A percentile compares a stretch with the other conserved stretches of the same genome.
Conservation (phyloP, 2,113 vertebrate genomes). For the Seriola dumerili region DNA sequence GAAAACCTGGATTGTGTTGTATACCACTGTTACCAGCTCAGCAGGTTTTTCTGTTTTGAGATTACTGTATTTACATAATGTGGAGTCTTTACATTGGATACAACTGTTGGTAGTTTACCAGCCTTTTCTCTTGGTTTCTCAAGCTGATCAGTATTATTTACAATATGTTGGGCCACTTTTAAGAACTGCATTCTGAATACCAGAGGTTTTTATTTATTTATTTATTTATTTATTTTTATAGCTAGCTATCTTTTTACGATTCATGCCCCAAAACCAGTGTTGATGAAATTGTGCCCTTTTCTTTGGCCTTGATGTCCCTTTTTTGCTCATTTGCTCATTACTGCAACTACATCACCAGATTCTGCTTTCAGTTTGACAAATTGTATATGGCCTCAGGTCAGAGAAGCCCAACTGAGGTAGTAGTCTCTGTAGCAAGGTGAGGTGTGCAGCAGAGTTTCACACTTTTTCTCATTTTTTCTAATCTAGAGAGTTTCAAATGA, state of each 20-base stretch:
- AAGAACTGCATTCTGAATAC: background rate
- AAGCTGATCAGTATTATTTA: constrained; percentile 1
- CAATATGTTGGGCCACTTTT: background rate
- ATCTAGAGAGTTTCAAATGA: background rate
- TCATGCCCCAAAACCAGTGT: background rate
- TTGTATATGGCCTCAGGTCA: constrained; percentile 9
- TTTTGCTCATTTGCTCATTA: background rate
- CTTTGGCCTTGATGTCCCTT: background rate
- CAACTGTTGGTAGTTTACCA: background rate
- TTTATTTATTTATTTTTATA: no score
- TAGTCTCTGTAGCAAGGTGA: background rate
- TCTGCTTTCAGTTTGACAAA: background rate
- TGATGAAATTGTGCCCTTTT: background rate
- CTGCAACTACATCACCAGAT: background rate
- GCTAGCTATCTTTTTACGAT: background rate
- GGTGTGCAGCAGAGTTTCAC: background rate
- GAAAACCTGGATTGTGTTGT: constrained; percentile 14
- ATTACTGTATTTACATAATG: constrained; percentile 1
- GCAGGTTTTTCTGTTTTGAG: constrained; percentile 30
- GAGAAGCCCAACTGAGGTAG: background rate
- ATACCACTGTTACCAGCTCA: constrained; percentile 1
- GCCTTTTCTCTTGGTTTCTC: background rate
- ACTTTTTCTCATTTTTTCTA: background rate
- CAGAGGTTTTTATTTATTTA: no score
- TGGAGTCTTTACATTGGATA: constrained; percentile 10